Evolutionary conservation across 2,888 invertebrate genomes (phyloP).

Genomic region (Fragum fragum): DNA sequence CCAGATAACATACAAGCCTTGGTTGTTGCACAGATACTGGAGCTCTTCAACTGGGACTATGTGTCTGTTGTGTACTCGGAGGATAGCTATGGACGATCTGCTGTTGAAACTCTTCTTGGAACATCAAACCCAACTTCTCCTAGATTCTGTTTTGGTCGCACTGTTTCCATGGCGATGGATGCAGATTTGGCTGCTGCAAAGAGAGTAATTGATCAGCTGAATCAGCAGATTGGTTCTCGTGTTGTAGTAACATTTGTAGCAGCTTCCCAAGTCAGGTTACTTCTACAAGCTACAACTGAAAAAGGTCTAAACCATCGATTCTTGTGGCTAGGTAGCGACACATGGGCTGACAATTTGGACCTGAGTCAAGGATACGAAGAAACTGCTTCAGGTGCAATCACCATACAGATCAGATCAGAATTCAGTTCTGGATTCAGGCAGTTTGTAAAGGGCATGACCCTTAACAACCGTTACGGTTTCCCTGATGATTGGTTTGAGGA

Average conservation of each 20-base stretch:
- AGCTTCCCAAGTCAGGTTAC: slow-evolving; percentile 77
- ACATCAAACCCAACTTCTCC: slow-evolving; percentile 63
- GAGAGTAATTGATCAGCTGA: slow-evolving; percentile 72
- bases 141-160: slow-evolving; percentile 77
- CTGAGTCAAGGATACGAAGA: slow-evolving; percentile 79
- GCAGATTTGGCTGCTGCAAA: slow-evolving; percentile 74
- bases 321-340: slow-evolving; percentile 83
- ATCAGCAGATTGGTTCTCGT: slow-evolving; percentile 76
- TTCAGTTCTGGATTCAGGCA: slow-evolving; percentile 80
- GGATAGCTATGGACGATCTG: slow-evolving; percentile 79
- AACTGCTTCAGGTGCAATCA: slow-evolving; percentile 82
- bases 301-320: slow-evolving; percentile 80
- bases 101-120: slow-evolving; percentile 79
- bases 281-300: slow-evolving; percentile 84
- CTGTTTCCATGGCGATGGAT: slow-evolving; percentile 74
- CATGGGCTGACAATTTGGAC: slow-evolving; percentile 77
- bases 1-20: slow-evolving; percentile 82
- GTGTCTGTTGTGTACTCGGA: slow-evolving; percentile 84
- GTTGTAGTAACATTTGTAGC: slow-evolving; percentile 85
- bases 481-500: slow-evolving; percentile 87
- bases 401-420: slow-evolving; percentile 79
- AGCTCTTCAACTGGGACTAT: slow-evolving; percentile 84
- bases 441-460: slow-evolving; percentile 81
- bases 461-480: slow-evolving; percentile 82
- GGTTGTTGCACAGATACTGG: slow-evolving; percentile 79